Evolutionary conservation across 2,888 invertebrate species (phyloP), one percentile per base, ranked within the genome.

Genomic region (Drosophila kokeensis): DNA sequence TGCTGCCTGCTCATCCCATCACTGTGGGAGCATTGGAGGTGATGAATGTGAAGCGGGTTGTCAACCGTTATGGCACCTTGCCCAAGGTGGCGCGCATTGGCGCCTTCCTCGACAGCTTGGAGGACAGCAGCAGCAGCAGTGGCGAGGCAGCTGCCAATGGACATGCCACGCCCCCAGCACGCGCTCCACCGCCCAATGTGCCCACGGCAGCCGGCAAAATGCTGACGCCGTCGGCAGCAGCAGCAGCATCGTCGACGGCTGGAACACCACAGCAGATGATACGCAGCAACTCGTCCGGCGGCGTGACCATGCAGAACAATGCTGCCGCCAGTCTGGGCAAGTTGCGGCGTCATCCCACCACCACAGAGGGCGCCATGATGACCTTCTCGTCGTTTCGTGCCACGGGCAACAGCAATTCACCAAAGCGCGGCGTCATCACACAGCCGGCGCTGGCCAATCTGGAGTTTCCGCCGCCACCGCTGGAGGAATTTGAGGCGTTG

Each of bases 31-130:
- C 98, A 29, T 94, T 99, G 83, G 99, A 99, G 93, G 98, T 98
- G 79, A 97, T 98, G 94, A 99, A 99, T 94, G 98, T 99, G 60
- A 97, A 98, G 91, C 96, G 98, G 81, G 98, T 98, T 53, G 98
- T 98, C 80, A 98, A 98, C 93, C 95, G 98, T 32, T 99, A 99
- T 92, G 99, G 99, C 24, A 99, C 99, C 13, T 94, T 99, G 90
- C 99, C 99, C 0, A 99, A 99, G 93, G 98, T 97, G 55, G 98
- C 98, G 13, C 95, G 99, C 79, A 99, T 99, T 86, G 99, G 99
- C 36, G 99, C 99, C 8, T 99, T 98, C 93, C 94, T 99, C 63
- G 99, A 99, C 93, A 98, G 98, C 7, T 94, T 99, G 90, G 95
- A 97, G 52, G 97, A 97, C 91, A 96, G 96, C 77, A 34, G 67